Evolutionary conservation across 2,888 invertebrate genomes (phyloP).

Genomic region (Drosophila pseudotakahashii): DNA sequence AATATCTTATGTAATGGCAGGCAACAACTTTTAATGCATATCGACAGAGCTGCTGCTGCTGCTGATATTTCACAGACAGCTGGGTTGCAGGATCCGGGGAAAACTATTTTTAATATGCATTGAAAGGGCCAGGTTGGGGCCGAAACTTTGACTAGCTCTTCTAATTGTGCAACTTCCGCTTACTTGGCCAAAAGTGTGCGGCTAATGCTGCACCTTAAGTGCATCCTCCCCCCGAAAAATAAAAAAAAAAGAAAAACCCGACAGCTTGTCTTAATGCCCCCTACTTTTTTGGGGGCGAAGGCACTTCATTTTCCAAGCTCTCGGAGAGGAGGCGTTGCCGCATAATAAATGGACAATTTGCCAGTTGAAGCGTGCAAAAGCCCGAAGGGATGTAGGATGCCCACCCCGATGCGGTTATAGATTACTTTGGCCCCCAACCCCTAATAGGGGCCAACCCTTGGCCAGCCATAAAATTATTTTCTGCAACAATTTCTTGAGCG

Average conservation of each 20-base stretch:
- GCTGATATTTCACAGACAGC: slow-evolving; percentile 73
- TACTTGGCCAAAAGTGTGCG: slow-evolving; percentile 68
- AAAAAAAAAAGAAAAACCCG: slow-evolving; percentile 6
- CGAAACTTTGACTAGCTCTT: slow-evolving; percentile 74
- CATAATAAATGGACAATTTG: slow-evolving; percentile 82
- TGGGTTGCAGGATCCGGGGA: slow-evolving; percentile 28
- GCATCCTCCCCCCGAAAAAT: slow-evolving; percentile 42
- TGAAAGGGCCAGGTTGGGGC: slow-evolving; percentile 33
- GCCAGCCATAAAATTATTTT: slow-evolving; percentile 76
- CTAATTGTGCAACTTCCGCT: slow-evolving; percentile 78
- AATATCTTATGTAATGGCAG: slow-evolving; percentile 70
- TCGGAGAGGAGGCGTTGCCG: slow-evolving; percentile 79
- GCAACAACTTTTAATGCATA: slow-evolving; percentile 74
- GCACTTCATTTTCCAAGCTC: slow-evolving; percentile 69
- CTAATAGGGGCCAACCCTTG: slow-evolving; percentile 57
- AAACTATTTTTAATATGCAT: slow-evolving; percentile 74
- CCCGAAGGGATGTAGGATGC: slow-evolving; percentile 70
- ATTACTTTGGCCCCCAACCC: slow-evolving; percentile 57
- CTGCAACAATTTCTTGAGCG: slow-evolving; percentile 76
- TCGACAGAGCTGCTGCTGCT: slow-evolving; percentile 50
- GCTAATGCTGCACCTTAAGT: slow-evolving; percentile 77
- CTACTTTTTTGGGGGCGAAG: slow-evolving; percentile 22
- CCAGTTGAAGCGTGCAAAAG: slow-evolving; percentile 76
- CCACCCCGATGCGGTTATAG: slow-evolving; percentile 68
- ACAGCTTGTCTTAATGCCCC: slow-evolving; percentile 73